Conservation (phyloP, 2,113 vertebrate species). For the Amazona guildingii region DNA sequence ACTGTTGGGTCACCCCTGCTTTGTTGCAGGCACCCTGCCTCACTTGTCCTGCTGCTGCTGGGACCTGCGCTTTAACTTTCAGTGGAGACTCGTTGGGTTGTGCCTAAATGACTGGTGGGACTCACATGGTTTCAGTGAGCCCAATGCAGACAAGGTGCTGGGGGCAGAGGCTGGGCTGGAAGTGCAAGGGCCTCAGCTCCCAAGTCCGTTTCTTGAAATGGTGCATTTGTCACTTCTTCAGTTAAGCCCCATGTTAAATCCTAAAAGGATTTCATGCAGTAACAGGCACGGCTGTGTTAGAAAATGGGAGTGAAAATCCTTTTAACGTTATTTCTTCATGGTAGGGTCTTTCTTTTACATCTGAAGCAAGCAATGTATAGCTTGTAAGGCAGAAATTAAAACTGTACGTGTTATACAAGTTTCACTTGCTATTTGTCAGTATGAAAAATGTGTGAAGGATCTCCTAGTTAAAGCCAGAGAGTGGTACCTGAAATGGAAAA, state of each 20-base stretch:
- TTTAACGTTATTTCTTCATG: background rate
- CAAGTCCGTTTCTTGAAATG: background rate
- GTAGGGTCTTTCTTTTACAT: background rate
- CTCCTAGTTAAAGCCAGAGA: background rate
- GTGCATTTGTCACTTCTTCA: background rate
- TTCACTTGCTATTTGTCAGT: background rate
- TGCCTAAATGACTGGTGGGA: accelerated
- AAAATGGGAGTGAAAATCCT: background rate
- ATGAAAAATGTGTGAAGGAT: background rate
- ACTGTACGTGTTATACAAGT: background rate
- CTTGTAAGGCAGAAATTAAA: background rate
- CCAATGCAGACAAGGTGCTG: accelerated
- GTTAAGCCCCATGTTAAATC: background rate
- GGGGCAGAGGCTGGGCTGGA: background rate
- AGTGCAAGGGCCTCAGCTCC: background rate
- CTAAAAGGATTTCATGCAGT: background rate
- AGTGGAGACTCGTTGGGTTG: accelerated
- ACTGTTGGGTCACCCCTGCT: background rate
- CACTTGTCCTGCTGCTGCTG: accelerated
- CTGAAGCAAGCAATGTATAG: background rate
- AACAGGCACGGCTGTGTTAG: background rate
- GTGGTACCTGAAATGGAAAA: background rate
- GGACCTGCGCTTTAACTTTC: accelerated
- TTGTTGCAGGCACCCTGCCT: background rate
- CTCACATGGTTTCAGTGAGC: accelerated